Conservation (phyloP, 2,888 invertebrate genomes). For the Habrosyne pyritoides region DNA sequence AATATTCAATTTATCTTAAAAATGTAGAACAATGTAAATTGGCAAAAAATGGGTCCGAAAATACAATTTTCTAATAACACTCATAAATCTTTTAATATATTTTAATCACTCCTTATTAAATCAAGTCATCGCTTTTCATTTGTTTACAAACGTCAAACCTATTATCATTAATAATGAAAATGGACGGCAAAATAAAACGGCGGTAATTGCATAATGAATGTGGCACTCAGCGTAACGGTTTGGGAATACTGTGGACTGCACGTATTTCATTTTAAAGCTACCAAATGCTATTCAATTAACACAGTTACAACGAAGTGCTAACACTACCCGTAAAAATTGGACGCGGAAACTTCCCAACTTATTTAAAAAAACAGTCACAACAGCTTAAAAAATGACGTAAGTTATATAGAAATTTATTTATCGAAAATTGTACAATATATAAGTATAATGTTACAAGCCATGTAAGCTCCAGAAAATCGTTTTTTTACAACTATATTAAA, state of each 20-base stretch:
- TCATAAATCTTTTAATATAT: neutral
- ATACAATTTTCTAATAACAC: neutral
- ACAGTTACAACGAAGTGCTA: too few species aligned
- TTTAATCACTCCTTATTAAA: neutral
- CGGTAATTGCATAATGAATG: neutral
- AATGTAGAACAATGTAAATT: too few species aligned
- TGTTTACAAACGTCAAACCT: slow-evolving; percentile 1
- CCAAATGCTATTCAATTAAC: neutral
- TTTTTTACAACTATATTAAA: too few species aligned
- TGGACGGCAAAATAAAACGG: neutral
- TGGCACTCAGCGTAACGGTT: neutral
- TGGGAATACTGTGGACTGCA: neutral
- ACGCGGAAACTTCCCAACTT: too few species aligned
- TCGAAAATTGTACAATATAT: too few species aligned
- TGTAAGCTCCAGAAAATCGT: too few species aligned
- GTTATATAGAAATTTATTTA: too few species aligned
- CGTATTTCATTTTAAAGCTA: neutral
- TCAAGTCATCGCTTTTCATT: slow-evolving; percentile 1
- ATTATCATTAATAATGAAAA: neutral
- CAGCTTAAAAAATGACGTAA: too few species aligned
- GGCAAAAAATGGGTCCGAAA: neutral
- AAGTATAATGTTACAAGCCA: too few species aligned
- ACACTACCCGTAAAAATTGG: too few species aligned
- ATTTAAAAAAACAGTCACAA: too few species aligned
- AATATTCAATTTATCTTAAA: too few species aligned